phyloP scores from a whole-genome alignment of 2,888 invertebrate genomes.

The Ceratothoa steindachneri region DNA sequence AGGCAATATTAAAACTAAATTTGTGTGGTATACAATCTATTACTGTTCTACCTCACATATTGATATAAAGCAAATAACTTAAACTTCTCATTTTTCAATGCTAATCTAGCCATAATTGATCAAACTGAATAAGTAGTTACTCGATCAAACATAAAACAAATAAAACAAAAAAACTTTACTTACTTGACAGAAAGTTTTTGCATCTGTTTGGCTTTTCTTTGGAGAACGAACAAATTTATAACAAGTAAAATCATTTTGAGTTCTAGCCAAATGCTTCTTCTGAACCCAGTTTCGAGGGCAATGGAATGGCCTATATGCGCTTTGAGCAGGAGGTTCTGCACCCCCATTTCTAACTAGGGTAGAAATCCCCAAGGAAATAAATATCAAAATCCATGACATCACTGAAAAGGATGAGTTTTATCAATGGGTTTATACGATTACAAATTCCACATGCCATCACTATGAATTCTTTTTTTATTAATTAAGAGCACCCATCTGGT shows the following conservation, averaged over 20 bases:
- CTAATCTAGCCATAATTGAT: too few species aligned
- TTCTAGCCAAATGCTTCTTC: slow-evolving; percentile 53
- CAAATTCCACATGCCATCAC: too few species aligned
- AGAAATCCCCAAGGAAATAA: not conserved
- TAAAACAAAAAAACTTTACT: slow-evolving; percentile 13
- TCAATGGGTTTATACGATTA: too few species aligned
- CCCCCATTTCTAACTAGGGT: not conserved
- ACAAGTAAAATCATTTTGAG: slow-evolving; percentile 65
- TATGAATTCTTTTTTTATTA: too few species aligned
- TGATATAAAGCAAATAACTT: too few species aligned
- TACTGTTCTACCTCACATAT: too few species aligned
- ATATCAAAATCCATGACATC: not conserved
- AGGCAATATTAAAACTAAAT: too few species aligned
- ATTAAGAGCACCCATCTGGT: too few species aligned
- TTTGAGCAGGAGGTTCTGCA: not conserved
- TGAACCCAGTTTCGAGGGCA: slow-evolving; percentile 87
- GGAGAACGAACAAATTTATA: slow-evolving; percentile 88
- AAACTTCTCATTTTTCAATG: too few species aligned
- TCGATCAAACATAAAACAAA: not conserved
- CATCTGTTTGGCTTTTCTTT: slow-evolving; percentile 71
- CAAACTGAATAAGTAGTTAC: too few species aligned
- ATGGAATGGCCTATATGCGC: slow-evolving; percentile 23
- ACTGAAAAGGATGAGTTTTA: not conserved
- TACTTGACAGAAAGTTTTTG: slow-evolving; percentile 71
- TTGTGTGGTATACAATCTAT: too few species aligned